Evolutionary conservation across 2,888 invertebrate species (phyloP), one percentile per base, ranked within the genome.

Genomic region (Bembecia ichneumoniformis): DNA sequence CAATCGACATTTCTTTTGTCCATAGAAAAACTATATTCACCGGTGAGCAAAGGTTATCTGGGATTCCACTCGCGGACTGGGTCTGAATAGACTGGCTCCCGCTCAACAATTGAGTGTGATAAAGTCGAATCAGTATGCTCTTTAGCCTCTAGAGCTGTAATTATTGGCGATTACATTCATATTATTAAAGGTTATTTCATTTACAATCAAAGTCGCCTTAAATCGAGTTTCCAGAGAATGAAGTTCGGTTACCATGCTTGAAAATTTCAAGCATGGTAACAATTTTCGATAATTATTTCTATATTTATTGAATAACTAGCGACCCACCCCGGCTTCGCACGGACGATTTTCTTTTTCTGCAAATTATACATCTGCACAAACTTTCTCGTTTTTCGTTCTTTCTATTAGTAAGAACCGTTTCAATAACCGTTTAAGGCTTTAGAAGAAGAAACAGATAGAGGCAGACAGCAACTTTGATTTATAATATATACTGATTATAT

Each of bases 101-200:
- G 54, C 57, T 68, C 71, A 68, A 77, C 74, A 77, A 76, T 76
- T 58, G 65, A 53, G 59, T 55, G 59, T 64, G 67, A 71, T 69
- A 72, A 66, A 66, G 64, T 61, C 58, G 64, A 69, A 71, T 74
- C 65, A 60, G 63, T 63, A 63, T 64, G 62, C 68, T 63, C 63
- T 69, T 68, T 66, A 66, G 62, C 59, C 60, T 58, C 16, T 47
- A 43, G 35, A 15, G 49, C 45, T 16, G 35, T 49, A 49, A 49
- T 70, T 68, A 67, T 59, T 55, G 56, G 53, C 58, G 55, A 55
- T 63, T 57, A 56, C 56, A 43, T 51, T 35, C 51, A 34, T 13
- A 40, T 40, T 13, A 40, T 40, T 40, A 40, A n/a, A 14, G 40
- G 11, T 4, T 11, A 14, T 40, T 40, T 40, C 14, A 13, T 11